These are phyloP conservation scores for Ondatra zibethicus DNA, from an alignment of 2,113 vertebrate species.

Conservation along the genomic window DNA sequence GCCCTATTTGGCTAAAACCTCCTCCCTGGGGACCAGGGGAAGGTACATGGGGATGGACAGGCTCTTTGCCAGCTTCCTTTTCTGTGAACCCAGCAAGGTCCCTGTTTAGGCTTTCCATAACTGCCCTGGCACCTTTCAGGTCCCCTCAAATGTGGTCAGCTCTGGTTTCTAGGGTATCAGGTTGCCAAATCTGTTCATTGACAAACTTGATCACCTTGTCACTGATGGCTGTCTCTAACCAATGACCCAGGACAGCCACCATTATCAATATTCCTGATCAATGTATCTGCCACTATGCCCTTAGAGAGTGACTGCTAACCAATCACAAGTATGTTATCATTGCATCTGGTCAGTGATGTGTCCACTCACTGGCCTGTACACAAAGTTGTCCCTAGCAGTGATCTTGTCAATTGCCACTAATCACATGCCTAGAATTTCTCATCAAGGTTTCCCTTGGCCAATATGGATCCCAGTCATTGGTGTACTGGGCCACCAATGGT, in stretches of 20 bases:
- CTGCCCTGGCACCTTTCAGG: no score
- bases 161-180: not conserved
- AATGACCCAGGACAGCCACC: not conserved
- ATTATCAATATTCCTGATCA: not conserved
- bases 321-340: not conserved
- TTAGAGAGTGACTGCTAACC: not conserved
- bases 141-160: not conserved
- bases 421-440: not conserved
- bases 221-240: slow-evolving; percentile 1
- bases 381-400: not conserved
- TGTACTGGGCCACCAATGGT: not conserved
- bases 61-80: not conserved
- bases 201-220: not conserved
- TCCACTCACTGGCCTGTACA: not conserved
- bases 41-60: not conserved
- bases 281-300: not conserved
- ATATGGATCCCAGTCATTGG: not conserved
- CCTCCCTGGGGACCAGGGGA: not conserved
- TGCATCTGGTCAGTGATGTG: not conserved
- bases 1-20: not conserved
- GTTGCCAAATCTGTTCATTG: not conserved
- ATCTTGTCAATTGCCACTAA: not conserved
- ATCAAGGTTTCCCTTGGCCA: not conserved
- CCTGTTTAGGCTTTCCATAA: not conserved
- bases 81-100: not conserved